A percentile compares a stretch with the other conserved stretches of the same genome.
Evolutionary conservation across 2,797 vertebrate species (phyloP).

Genomic region (Enteromius argenteus): DNA sequence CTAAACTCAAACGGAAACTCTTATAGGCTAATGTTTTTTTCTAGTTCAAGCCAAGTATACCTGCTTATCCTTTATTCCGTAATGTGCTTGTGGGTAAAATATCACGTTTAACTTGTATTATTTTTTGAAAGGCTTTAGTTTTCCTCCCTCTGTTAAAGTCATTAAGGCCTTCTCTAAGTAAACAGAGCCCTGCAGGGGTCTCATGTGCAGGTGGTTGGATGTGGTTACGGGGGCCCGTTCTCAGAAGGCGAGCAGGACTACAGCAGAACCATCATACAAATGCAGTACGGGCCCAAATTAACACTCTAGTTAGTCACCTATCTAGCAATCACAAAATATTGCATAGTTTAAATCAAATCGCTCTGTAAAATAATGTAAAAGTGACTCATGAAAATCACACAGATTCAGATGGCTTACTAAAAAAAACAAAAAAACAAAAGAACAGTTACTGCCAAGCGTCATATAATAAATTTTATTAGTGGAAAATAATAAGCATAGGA

Average conservation of each 20-base stretch:
- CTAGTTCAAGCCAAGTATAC: not conserved
- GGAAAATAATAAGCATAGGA: not conserved
- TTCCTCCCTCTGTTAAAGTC: constrained; percentile 69
- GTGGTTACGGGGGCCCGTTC: constrained; percentile 57
- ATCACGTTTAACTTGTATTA: constrained; percentile 12
- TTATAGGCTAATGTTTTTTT: not conserved
- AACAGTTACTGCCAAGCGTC: too few relatives aligned
- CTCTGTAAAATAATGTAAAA: not conserved
- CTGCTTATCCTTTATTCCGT: constrained; percentile 13
- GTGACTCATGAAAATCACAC: not conserved
- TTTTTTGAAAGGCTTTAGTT: constrained; percentile 44
- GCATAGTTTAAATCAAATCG: not conserved
- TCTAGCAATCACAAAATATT: not conserved
- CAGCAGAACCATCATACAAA: constrained; percentile 31
- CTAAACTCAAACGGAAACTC: not conserved
- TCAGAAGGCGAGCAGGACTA: constrained; percentile 57
- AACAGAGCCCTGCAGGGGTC: constrained; percentile 62
- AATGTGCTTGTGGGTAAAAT: not conserved
- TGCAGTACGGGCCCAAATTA: constrained; percentile 7
- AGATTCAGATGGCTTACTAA: not conserved
- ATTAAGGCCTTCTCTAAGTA: constrained; percentile 73
- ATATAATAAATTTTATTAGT: not conserved
- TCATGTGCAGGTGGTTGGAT: constrained; percentile 70
- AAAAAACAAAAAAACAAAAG: not conserved
- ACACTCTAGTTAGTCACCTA: not conserved